These are phyloP conservation scores for Tetranychus piercei DNA, from an alignment of 2,888 invertebrate genomes.

Conservation along the genomic window DNA sequence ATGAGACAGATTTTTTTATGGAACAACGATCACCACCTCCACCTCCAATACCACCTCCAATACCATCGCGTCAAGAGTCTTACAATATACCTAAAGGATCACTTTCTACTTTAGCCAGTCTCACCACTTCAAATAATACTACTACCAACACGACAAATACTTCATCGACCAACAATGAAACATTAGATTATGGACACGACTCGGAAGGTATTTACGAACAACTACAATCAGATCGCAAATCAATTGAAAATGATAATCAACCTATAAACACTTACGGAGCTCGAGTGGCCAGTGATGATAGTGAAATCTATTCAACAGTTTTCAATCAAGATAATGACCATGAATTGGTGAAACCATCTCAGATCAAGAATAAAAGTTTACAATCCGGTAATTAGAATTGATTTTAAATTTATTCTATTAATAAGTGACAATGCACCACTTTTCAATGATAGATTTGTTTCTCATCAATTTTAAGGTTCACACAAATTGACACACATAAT, in stretches of 20 bases:
- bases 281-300: slow-evolving; percentile 43
- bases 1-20: slow-evolving; percentile 40
- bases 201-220: slow-evolving; percentile 43
- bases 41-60: slow-evolving; percentile 25
- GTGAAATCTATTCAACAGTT: slow-evolving; percentile 31
- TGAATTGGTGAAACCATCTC: slow-evolving; percentile 35
- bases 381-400: slow-evolving; percentile 39
- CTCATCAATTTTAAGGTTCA: no score
- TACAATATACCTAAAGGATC: slow-evolving; percentile 27
- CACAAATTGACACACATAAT: no score
- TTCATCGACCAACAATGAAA: not conserved
- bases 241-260: not conserved
- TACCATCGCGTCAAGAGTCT: slow-evolving; percentile 28
- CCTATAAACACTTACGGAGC: slow-evolving; percentile 35
- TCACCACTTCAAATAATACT: not conserved
- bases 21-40: slow-evolving; percentile 12
- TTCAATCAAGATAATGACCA: slow-evolving; percentile 40
- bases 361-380: slow-evolving; percentile 35
- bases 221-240: slow-evolving; percentile 32
- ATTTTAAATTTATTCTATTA: not conserved
- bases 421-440: not conserved
- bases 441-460: not conserved
- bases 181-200: slow-evolving; percentile 22
- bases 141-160: not conserved
- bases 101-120: slow-evolving; percentile 10